Base-by-base conservation (phyloP, 2,113 vertebrate genomes). In the Rhea pennata region DNA sequence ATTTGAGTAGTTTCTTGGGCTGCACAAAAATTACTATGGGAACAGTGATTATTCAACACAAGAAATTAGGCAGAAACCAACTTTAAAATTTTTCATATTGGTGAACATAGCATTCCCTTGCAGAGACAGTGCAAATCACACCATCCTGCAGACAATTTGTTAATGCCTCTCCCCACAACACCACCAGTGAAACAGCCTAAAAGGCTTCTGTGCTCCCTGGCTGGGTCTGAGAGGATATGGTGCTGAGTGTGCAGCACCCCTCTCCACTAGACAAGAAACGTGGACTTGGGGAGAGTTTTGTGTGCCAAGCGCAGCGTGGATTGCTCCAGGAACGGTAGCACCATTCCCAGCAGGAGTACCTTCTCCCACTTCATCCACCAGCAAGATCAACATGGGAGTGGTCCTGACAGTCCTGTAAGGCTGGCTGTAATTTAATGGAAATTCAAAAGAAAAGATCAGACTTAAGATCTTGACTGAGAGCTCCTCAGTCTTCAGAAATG, bases 201-300 rank as follows among this genome's bases (percentile, higher is more conserved):
- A 19, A 16, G 53, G 84, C 3, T 1, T 64, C 27, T 42, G 33
- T 24, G 27, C 23, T 65, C 67, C 40, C 67, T 36, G 14, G 11
- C 15, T 8, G 19, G 40, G 23, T 12, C 36, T 36, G 21, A 75
- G 58, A 42, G 56, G 54, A 29, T 10, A 8, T 0, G 3, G 39
- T 20, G 44, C 75, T 51, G 40, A 66, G 51, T 3, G 27, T 40
- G 66, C 81, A 64, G 44, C 36, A 33, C 22, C 36, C 8, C 0
- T 23, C 44, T 27, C 50, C 59, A 3, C 44, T 6, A 8, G 39
- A 8, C 17, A 56, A 40, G n/a, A 48, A 26, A 5, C 16, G 6
- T 0, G 1, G 58, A 23, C 65, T 0, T 5, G 76, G 36, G 58
- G 71, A 3, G 40, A 7, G 42, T 24, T 14, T 10, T 7, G 64